These are phyloP conservation scores for Troilus luridus DNA, from an alignment of 2,888 invertebrate genomes.

Conservation along the genomic window DNA sequence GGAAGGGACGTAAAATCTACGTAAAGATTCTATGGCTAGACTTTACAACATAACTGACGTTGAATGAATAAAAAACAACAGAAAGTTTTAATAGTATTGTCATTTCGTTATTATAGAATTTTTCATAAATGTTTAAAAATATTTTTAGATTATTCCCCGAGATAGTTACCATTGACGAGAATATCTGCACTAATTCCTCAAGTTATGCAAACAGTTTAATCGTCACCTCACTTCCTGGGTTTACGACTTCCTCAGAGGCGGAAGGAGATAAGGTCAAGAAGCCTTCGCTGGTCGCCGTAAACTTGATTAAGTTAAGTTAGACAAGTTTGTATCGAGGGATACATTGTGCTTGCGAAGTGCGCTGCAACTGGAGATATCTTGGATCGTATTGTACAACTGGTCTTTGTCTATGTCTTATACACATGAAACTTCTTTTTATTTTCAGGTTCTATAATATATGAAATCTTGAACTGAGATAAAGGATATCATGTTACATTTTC, in stretches of 20 bases:
- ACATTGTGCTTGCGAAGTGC: background rate
- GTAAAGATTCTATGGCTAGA: too few relatives aligned
- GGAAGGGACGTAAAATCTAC: too few relatives aligned
- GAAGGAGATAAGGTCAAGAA: slow-evolving; percentile 2
- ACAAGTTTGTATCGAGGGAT: slow-evolving; percentile 14
- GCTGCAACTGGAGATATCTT: background rate
- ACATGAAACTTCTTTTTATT: background rate
- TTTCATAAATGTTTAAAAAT: too few relatives aligned
- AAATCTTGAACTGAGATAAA: too few relatives aligned
- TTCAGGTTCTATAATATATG: too few relatives aligned
- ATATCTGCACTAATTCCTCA: background rate
- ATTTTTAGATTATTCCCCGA: background rate
- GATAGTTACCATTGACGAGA: background rate
- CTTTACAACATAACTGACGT: too few relatives aligned
- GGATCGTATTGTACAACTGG: background rate
- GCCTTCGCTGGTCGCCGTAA: background rate
- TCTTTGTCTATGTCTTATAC: background rate
- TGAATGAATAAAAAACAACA: too few relatives aligned
- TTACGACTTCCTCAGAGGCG: slow-evolving; percentile 24
- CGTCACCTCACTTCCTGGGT: background rate
- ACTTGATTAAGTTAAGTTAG: slow-evolving; percentile 11
- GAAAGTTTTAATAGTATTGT: background rate
- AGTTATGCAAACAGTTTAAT: slow-evolving; percentile 38
- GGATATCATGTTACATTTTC: too few relatives aligned
- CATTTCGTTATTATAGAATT: too few relatives aligned